Conservation (phyloP, 1,140 invertebrate genomes). For the Pachyrhynchus sulphureomaculatus region DNA sequence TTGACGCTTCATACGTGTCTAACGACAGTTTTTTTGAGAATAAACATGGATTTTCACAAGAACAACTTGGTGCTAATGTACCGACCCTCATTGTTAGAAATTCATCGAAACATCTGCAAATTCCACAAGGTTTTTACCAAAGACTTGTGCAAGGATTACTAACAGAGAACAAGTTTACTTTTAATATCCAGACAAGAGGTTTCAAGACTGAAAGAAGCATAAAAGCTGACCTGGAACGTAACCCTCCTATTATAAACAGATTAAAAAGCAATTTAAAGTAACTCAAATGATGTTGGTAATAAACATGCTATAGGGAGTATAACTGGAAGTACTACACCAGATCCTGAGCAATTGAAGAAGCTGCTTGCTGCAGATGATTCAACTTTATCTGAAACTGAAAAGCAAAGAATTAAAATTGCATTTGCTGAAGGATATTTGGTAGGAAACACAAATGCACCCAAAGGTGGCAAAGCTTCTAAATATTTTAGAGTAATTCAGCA, state of each 20-base stretch:
- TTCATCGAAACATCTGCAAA: conserved; percentile 32
- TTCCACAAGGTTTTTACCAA: conserved; percentile 41
- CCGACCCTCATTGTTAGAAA: conserved; percentile 43
- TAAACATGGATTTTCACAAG: conserved; percentile 47
- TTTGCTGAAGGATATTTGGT: conserved; percentile 89
- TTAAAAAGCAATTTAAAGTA: conserved; percentile 58
- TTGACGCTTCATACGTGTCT: conserved; percentile 47
- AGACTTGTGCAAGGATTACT: conserved; percentile 37
- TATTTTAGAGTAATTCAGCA: conserved; percentile 73
- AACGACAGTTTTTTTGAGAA: conserved; percentile 49
- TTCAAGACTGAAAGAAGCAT: conserved; percentile 77
- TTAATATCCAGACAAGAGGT: conserved; percentile 59
- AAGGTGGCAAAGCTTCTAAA: conserved; percentile 64
- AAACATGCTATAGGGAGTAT: conserved; percentile 18
- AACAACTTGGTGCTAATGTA: conserved; percentile 33
- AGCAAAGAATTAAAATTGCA: conserved; percentile 77
- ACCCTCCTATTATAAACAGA: conserved; percentile 63
- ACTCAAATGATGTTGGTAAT: conserved; percentile 28
- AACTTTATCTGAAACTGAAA: conserved; percentile 56
- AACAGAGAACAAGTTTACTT: conserved; percentile 50
- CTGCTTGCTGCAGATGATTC: conserved; percentile 45
- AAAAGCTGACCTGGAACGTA: conserved; percentile 66
- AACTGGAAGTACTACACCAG: conserved; percentile 16
- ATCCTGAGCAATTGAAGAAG: conserved; percentile 46
- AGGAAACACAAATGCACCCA: conserved; percentile 57